A percentile compares a stretch with the other conserved stretches of the same genome.
Conservation (phyloP, 2,888 invertebrate species). For the Philereme transversata region DNA sequence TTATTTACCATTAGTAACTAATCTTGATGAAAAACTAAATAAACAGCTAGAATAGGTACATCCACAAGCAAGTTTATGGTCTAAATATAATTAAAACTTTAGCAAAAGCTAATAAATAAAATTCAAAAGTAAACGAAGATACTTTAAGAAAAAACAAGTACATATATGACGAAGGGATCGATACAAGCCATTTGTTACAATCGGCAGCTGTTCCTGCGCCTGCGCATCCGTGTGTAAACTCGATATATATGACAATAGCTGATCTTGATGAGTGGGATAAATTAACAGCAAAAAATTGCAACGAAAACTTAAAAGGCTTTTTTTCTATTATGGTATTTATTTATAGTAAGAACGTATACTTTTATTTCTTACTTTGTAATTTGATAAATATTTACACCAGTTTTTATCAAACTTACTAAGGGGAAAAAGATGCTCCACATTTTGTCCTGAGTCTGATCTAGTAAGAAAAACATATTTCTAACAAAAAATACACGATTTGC, state of each 20-base stretch:
- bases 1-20: no score
- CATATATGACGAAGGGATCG: conserved; percentile 57
- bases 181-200: conserved; percentile 66
- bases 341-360: conserved; percentile 15
- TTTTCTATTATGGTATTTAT: conserved; percentile 16
- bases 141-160: conserved; percentile 42
- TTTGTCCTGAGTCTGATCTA: conserved; percentile 4
- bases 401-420: no score
- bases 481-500: no score
- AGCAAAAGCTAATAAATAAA: conserved; percentile 8
- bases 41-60: no score
- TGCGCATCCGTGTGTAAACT: conserved; percentile 67
- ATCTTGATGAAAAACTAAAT: no score
- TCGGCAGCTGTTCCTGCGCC: conserved; percentile 68
- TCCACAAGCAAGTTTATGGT: neutral
- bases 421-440: neutral
- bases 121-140: conserved; percentile 15
- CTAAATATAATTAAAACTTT: neutral
- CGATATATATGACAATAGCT: conserved; percentile 66
- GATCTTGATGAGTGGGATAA: conserved; percentile 71
- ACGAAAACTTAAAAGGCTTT: conserved; percentile 37
- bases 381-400: no score
- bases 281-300: conserved; percentile 52
- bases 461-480: neutral
- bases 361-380: neutral